Evolutionary conservation across 1,140 invertebrate genomes (phyloP).

Genomic region (Bombus soroeensis): DNA sequence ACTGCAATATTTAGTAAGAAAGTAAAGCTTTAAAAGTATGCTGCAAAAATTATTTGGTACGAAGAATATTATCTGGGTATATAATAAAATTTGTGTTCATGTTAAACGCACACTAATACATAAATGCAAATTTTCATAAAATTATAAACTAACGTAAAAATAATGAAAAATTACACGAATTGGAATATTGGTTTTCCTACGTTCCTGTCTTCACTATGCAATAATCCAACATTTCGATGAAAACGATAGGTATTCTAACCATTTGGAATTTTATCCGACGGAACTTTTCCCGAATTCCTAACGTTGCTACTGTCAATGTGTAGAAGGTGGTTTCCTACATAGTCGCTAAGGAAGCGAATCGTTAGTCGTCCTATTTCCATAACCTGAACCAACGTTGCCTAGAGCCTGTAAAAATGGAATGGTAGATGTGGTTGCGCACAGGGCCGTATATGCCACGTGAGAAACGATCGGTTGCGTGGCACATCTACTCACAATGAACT

Average conservation of each 20-base stretch:
- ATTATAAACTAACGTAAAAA: neutral
- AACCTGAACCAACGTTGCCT: constrained; percentile 66
- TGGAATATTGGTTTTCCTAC: neutral
- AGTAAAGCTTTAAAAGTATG: neutral
- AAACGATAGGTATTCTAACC: neutral
- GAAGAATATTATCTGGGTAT: neutral
- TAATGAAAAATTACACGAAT: too few species aligned
- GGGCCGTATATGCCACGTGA: constrained; percentile 52
- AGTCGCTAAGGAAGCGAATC: constrained; percentile 48
- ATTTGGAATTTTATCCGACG: neutral
- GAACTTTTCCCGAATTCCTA: constrained; percentile 45
- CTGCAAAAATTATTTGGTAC: neutral
- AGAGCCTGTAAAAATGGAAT: constrained; percentile 65
- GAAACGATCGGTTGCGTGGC: constrained; percentile 58
- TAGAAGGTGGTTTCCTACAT: constrained; percentile 22
- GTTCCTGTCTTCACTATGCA: neutral
- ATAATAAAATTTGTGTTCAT: too few species aligned
- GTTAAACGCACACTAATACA: too few species aligned
- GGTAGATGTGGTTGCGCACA: constrained; percentile 48
- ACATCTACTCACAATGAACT: constrained; percentile 59
- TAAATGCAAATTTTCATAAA: neutral
- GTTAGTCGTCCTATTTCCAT: constrained; percentile 68
- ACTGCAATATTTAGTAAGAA: neutral
- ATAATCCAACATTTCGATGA: neutral
- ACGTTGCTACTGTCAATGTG: constrained; percentile 43